Evolutionary conservation across 2,113 vertebrate species (phyloP).

Genomic region (Deroptyus accipitrinus): DNA sequence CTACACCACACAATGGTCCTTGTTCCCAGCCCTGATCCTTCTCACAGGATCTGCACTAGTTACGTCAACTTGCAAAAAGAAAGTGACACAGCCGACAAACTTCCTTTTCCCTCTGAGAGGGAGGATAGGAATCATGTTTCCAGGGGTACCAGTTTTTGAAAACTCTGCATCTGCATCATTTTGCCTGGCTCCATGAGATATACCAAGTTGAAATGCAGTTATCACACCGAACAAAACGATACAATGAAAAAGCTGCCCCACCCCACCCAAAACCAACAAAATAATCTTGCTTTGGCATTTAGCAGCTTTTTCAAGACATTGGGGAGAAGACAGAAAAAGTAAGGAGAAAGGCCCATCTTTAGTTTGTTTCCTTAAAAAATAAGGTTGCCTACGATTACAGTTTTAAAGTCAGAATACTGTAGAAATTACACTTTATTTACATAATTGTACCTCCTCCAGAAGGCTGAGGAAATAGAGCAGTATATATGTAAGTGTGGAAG

Average conservation of each 20-base stretch:
- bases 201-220: neutral
- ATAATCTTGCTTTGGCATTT: neutral
- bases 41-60: slow-evolving; percentile 9
- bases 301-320: neutral
- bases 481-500: neutral
- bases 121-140: neutral
- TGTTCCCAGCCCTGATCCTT: slow-evolving; percentile 5
- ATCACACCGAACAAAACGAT: neutral
- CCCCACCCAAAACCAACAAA: neutral
- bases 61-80: neutral
- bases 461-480: neutral
- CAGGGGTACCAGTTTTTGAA: neutral
- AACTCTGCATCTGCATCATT: neutral
- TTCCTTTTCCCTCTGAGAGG: neutral
- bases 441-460: neutral
- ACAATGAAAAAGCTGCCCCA: neutral
- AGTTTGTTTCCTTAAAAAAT: neutral
- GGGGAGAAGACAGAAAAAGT: neutral
- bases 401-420: neutral
- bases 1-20: neutral
- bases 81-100: neutral
- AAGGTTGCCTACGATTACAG: neutral
- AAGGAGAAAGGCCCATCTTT: neutral
- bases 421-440: neutral
- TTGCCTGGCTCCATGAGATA: neutral